Evolutionary conservation across 2,797 vertebrate genomes (phyloP).

Genomic region (Columba guinea): DNA sequence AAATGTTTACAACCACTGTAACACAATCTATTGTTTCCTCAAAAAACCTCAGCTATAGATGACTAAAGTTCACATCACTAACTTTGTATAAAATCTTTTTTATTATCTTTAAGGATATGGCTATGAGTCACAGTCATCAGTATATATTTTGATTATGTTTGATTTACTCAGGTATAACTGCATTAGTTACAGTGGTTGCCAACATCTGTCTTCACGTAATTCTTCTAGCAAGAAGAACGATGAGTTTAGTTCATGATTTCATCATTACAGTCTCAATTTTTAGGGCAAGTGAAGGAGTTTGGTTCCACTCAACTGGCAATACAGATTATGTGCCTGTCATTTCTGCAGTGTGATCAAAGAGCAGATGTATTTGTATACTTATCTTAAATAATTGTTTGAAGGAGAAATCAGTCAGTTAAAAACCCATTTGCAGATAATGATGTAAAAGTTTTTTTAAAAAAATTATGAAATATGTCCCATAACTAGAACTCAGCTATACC

Average conservation of each 20-base stretch:
- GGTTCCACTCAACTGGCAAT: conserved; percentile 76
- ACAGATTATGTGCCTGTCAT: conserved; percentile 68
- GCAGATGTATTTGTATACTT: conserved; percentile 73
- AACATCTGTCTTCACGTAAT: conserved; percentile 78
- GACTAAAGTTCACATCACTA: conserved; percentile 62
- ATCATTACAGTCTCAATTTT: conserved; percentile 76
- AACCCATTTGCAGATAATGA: conserved; percentile 64
- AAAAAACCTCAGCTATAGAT: conserved; percentile 26
- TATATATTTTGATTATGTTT: conserved; percentile 75
- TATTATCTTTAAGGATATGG: conserved; percentile 68
- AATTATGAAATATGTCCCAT: conserved; percentile 34
- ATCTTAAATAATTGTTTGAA: conserved; percentile 71
- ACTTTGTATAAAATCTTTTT: conserved; percentile 63
- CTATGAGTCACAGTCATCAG: conserved; percentile 71
- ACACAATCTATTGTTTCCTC: conserved; percentile 3
- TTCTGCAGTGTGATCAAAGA: conserved; percentile 62
- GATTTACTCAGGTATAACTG: conserved; percentile 79
- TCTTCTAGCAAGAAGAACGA: conserved; percentile 69
- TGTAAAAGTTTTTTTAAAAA: conserved; percentile 15
- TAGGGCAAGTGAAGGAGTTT: conserved; percentile 74
- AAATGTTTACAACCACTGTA: not conserved
- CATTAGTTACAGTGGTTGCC: conserved; percentile 79
- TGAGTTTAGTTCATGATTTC: conserved; percentile 71
- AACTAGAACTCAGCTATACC: not conserved
- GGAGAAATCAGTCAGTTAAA: conserved; percentile 71